A percentile compares a stretch with the other conserved stretches of the same genome.
Conservation (phyloP, 2,797 vertebrate species). For the Aldrovandia affinis region DNA sequence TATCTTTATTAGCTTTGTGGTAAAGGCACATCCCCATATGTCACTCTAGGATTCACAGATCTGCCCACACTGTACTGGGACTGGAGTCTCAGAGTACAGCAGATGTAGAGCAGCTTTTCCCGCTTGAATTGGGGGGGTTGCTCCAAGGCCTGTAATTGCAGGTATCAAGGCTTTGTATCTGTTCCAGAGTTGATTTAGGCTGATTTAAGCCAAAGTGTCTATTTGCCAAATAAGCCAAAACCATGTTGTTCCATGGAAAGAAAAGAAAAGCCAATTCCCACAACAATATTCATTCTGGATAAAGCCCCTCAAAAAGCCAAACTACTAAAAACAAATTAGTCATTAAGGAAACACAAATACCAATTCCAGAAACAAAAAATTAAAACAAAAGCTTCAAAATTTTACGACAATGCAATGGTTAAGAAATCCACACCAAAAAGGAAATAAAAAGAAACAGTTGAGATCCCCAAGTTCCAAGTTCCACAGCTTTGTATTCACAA, state of each 20-base stretch:
- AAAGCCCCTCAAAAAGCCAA: neutral
- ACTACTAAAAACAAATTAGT: neutral
- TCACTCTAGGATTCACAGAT: no score
- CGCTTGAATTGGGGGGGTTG: neutral
- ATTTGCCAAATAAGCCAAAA: neutral
- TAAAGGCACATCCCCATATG: neutral
- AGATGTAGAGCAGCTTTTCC: neutral
- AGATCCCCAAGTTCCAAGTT: no score
- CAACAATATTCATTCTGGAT: neutral
- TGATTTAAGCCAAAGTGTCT: neutral
- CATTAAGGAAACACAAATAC: neutral
- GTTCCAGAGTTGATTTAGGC: neutral
- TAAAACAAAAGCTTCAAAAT: no score
- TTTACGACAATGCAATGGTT: no score
- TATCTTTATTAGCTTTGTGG: neutral
- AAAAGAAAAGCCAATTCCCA: neutral
- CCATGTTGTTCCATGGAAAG: neutral
- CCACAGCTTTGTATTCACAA: no score
- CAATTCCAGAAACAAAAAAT: no score
- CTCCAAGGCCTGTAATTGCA: neutral
- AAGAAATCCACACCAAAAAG: no score
- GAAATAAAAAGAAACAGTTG: no score
- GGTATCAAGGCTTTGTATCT: neutral
- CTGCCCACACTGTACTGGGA: neutral
- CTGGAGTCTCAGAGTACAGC: neutral